Conservation (phyloP, 2,888 invertebrate species). For the Pachymerium ferrugineum region DNA sequence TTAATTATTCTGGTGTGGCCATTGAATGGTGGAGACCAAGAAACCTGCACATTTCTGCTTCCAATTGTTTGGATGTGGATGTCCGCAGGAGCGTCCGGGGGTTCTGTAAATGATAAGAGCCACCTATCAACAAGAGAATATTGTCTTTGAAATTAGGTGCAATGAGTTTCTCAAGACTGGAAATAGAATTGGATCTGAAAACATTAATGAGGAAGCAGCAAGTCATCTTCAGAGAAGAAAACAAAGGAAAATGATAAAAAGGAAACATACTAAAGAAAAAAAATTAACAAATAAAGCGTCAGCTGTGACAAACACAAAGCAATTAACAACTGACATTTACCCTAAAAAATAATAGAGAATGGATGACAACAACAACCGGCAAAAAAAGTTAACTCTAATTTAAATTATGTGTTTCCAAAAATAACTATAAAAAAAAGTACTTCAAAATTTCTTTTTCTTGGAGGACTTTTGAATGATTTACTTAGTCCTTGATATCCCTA, state of each 20-base stretch:
- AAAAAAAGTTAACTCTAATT: not conserved
- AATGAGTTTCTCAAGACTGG: not conserved
- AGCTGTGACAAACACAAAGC: constrained; percentile 1
- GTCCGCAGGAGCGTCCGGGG: constrained; percentile 46
- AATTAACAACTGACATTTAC: not conserved
- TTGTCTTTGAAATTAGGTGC: no score
- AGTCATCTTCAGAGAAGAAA: not conserved
- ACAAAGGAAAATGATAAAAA: not conserved
- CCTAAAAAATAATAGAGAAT: not conserved
- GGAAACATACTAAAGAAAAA: not conserved
- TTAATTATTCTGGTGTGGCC: constrained; percentile 46
- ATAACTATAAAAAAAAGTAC: not conserved
- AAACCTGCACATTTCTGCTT: constrained; percentile 43
- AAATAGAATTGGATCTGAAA: not conserved
- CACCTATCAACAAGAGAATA: no score
- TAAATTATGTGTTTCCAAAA: not conserved
- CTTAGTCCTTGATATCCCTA: no score
- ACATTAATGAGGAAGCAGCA: not conserved
- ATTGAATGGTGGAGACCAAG: constrained; percentile 46
- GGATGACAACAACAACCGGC: not conserved
- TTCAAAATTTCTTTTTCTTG: no score
- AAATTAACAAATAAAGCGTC: not conserved
- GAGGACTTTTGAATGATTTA: no score
- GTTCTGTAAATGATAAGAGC: constrained; percentile 44
- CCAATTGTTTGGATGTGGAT: constrained; percentile 42